These are phyloP conservation scores for Anagyrus pseudococci DNA, from an alignment of 2,888 invertebrate genomes.

Conservation along the genomic window DNA sequence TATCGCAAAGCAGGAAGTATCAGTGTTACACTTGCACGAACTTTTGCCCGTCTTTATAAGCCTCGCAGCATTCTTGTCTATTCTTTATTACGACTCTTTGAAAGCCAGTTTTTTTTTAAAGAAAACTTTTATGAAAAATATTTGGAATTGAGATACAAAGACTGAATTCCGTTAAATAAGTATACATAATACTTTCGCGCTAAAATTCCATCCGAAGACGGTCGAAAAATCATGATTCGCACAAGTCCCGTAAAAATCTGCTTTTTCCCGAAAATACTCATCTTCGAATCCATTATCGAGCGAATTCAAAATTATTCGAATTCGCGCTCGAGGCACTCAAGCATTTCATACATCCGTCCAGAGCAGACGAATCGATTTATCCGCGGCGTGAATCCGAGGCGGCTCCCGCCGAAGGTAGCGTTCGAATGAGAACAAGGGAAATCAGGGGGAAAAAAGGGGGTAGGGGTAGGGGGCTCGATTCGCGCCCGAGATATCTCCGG, in stretches of 20 bases:
- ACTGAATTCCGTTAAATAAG: too few relatives aligned
- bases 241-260: too few relatives aligned
- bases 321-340: background rate
- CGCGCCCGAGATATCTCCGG: too few relatives aligned
- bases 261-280: too few relatives aligned
- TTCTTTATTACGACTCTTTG: conserved; percentile 2
- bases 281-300: background rate
- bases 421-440: background rate
- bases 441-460: conserved; percentile 1
- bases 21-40: background rate
- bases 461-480: too few relatives aligned
- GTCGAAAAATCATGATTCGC: too few relatives aligned
- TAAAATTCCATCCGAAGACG: too few relatives aligned
- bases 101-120: background rate
- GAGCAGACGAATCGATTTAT: conserved; percentile 12
- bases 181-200: too few relatives aligned
- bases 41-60: conserved; percentile 16
- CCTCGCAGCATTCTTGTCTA: conserved; percentile 10
- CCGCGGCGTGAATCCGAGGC: background rate
- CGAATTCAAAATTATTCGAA: background rate
- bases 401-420: too few relatives aligned
- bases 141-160: too few relatives aligned
- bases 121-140: too few relatives aligned
- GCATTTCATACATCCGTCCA: conserved; percentile 2
- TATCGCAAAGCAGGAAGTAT: conserved; percentile 31